phyloP scores from a whole-genome alignment of 1,140 invertebrate species.

The Drosophila tsacasi region DNA sequence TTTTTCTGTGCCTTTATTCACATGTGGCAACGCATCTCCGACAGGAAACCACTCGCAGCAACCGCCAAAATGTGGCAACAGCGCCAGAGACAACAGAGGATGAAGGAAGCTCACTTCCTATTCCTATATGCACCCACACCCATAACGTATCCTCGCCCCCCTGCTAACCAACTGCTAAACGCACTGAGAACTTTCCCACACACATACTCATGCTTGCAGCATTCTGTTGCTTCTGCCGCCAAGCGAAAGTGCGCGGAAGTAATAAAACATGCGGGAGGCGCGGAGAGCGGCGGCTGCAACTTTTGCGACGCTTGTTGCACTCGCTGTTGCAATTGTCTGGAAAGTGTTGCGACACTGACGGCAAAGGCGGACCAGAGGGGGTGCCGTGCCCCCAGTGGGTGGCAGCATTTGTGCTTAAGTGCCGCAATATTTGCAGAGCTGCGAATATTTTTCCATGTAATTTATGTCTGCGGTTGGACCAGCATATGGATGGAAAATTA shows the following conservation, averaged over 20 bases:
- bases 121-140: conserved; percentile 19
- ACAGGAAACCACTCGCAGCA: conserved; percentile 77
- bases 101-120: conserved; percentile 62
- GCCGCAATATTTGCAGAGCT: conserved; percentile 75
- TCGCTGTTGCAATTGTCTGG: conserved; percentile 70
- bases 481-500: conserved; percentile 39
- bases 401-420: conserved; percentile 77
- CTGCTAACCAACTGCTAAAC: conserved; percentile 62
- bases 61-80: conserved; percentile 81
- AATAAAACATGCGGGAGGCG: conserved; percentile 68
- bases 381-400: conserved; percentile 34
- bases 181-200: conserved; percentile 76
- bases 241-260: conserved; percentile 81
- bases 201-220: conserved; percentile 43
- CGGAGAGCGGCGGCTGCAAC: conserved; percentile 34
- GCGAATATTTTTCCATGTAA: conserved; percentile 48
- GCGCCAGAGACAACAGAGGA: conserved; percentile 59
- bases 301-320: conserved; percentile 68
- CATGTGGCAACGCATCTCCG: conserved; percentile 74
- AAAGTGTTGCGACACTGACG: conserved; percentile 58
- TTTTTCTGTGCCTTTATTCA: conserved; percentile 16
- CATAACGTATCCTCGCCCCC: background rate
- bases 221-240: conserved; percentile 52
- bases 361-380: conserved; percentile 7
- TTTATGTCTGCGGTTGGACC: conserved; percentile 61